Conservation (phyloP, 2,888 invertebrate species). For the Meiosimyza platycephala region DNA sequence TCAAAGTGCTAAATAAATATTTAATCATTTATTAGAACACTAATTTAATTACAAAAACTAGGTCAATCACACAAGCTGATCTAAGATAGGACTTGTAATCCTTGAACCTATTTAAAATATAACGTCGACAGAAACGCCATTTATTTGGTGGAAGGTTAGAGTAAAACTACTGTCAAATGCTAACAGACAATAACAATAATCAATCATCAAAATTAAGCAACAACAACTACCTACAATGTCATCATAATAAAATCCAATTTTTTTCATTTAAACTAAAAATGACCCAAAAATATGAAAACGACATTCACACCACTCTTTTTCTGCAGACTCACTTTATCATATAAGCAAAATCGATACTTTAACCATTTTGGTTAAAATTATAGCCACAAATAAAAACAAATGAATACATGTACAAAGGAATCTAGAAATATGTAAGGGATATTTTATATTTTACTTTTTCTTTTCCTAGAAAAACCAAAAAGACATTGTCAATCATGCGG, state of each 20-base stretch:
- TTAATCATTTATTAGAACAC: too few relatives aligned
- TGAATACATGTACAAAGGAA: too few relatives aligned
- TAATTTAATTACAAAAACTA: not conserved
- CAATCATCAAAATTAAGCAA: slow-evolving; percentile 23
- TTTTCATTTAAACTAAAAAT: not conserved
- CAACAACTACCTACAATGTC: too few relatives aligned
- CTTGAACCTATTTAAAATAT: slow-evolving; percentile 1
- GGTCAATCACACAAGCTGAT: not conserved
- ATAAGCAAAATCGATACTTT: not conserved
- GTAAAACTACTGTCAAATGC: not conserved
- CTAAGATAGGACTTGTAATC: slow-evolving; percentile 3
- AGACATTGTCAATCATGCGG: slow-evolving; percentile 2
- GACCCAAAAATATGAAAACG: slow-evolving; percentile 11
- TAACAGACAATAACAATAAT: slow-evolving; percentile 4
- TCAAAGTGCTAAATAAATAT: too few relatives aligned
- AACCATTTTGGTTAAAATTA: not conserved
- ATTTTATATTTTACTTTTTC: too few relatives aligned
- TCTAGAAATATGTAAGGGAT: not conserved
- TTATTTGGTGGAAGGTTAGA: not conserved
- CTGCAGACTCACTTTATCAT: not conserved
- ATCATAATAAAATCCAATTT: not conserved
- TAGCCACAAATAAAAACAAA: slow-evolving; percentile 3
- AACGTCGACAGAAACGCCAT: not conserved
- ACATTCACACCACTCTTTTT: too few relatives aligned
- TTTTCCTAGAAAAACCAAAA: too few relatives aligned